Evolutionary conservation across 2,113 vertebrate species (phyloP).

Genomic region (Gadus macrocephalus): DNA sequence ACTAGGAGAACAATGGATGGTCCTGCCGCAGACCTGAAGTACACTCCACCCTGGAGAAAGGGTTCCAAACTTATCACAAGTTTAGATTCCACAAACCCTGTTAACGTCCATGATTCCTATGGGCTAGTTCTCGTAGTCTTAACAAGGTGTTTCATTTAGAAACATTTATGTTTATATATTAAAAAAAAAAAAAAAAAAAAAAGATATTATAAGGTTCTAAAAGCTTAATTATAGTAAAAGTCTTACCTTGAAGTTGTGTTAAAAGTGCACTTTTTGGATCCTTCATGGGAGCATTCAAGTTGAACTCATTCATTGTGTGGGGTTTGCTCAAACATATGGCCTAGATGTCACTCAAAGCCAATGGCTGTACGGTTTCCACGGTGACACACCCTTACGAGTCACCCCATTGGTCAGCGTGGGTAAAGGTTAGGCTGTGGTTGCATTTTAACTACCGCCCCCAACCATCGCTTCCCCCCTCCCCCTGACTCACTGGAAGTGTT

Average conservation of each 20-base stretch:
- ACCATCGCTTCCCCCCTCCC: neutral
- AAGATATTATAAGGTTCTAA: neutral
- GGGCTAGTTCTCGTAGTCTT: too few relatives aligned
- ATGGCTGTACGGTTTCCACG: slow-evolving; percentile 11
- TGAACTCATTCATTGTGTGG: slow-evolving; percentile 46
- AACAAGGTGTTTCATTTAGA: too few relatives aligned
- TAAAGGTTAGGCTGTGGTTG: slow-evolving; percentile 39
- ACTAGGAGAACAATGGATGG: too few relatives aligned
- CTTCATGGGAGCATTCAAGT: slow-evolving; percentile 13
- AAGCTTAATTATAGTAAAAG: slow-evolving; percentile 6
- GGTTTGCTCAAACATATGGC: slow-evolving; percentile 30
- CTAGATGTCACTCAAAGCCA: slow-evolving; percentile 33
- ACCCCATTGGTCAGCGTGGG: slow-evolving; percentile 36
- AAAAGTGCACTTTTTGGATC: neutral
- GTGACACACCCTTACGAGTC: slow-evolving; percentile 12
- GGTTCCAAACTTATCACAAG: too few relatives aligned
- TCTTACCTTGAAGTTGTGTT: slow-evolving; percentile 17
- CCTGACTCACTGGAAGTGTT: slow-evolving; percentile 2
- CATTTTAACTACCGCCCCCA: slow-evolving; percentile 10
- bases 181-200: too few relatives aligned
- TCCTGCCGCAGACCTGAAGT: too few relatives aligned
- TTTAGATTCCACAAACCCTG: too few relatives aligned
- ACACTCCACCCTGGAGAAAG: too few relatives aligned
- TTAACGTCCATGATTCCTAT: too few relatives aligned
- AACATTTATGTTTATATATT: too few relatives aligned